phyloP scores from a whole-genome alignment of 2,888 invertebrate genomes.

The Athalia cordata region DNA sequence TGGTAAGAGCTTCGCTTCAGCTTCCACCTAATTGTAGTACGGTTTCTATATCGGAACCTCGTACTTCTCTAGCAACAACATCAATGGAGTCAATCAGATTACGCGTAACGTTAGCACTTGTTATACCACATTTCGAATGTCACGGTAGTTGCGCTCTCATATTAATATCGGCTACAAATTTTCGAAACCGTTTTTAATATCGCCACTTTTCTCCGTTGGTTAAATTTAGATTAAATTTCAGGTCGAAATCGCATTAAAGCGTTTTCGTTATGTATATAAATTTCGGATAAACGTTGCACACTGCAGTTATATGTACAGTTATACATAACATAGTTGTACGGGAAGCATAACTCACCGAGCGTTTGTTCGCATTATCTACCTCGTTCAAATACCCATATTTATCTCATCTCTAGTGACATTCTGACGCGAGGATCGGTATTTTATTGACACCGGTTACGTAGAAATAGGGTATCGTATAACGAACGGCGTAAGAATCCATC shows the following conservation, averaged over 20 bases:
- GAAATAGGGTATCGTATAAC: constrained; percentile 19
- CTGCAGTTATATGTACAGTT: neutral
- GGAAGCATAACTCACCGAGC: constrained; percentile 68
- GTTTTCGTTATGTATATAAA: too few relatives aligned
- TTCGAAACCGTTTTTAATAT: neutral
- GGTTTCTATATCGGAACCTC: too few relatives aligned
- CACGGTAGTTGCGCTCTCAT: neutral
- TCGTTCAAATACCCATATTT: constrained; percentile 69
- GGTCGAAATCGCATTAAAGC: neutral
- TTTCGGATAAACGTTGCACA: too few relatives aligned
- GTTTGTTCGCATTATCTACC: constrained; percentile 70
- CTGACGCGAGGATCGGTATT: constrained; percentile 62
- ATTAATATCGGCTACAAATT: neutral
- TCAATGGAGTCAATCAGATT: too few relatives aligned
- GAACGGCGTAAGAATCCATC: constrained; percentile 6
- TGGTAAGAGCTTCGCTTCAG: too few relatives aligned
- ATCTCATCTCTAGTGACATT: constrained; percentile 66
- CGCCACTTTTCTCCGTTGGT: neutral
- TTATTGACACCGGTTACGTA: constrained; percentile 59
- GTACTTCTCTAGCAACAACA: too few relatives aligned
- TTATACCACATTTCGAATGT: neutral
- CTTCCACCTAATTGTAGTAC: too few relatives aligned
- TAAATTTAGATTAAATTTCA: constrained; percentile 1
- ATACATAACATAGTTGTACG: constrained; percentile 57
- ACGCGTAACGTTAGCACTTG: too few relatives aligned